A percentile compares a stretch with the other conserved stretches of the same genome.
phyloP scores from a whole-genome alignment of 2,797 vertebrate species.

The Ctenosaura bakeri region DNA sequence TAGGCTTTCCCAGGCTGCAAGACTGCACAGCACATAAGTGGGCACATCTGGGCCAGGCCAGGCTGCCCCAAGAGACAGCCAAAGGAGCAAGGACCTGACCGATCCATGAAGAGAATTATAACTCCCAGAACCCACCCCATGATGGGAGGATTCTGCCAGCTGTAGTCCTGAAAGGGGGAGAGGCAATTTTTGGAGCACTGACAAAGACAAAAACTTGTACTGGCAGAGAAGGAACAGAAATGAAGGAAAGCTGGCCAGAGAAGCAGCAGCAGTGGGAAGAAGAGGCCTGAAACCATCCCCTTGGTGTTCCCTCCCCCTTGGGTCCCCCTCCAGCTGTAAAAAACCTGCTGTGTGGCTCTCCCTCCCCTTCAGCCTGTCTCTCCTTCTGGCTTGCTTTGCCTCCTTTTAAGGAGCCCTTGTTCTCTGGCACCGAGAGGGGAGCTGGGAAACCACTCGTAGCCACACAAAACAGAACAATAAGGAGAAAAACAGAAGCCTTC shows the following conservation, averaged over 20 bases:
- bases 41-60: too few species aligned
- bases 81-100: neutral
- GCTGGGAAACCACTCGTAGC: slow-evolving; percentile 7
- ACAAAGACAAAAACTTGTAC: too few species aligned
- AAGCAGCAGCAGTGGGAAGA: too few species aligned
- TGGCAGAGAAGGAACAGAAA: too few species aligned
- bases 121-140: too few species aligned
- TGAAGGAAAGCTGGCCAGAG: neutral
- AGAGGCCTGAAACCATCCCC: neutral
- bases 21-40: too few species aligned
- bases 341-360: too few species aligned
- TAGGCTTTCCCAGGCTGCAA: too few species aligned
- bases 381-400: neutral
- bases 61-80: neutral
- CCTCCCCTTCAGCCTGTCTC: too few species aligned
- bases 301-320: neutral
- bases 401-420: slow-evolving; percentile 51
- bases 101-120: neutral
- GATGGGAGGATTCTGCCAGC: too few species aligned
- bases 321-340: neutral
- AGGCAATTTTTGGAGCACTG: too few species aligned
- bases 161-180: too few species aligned
- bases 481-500: neutral
- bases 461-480: neutral
- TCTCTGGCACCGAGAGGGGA: neutral